Evolutionary conservation across 1,140 invertebrate species (phyloP).

Genomic region (Drosophila trapezifrons): DNA sequence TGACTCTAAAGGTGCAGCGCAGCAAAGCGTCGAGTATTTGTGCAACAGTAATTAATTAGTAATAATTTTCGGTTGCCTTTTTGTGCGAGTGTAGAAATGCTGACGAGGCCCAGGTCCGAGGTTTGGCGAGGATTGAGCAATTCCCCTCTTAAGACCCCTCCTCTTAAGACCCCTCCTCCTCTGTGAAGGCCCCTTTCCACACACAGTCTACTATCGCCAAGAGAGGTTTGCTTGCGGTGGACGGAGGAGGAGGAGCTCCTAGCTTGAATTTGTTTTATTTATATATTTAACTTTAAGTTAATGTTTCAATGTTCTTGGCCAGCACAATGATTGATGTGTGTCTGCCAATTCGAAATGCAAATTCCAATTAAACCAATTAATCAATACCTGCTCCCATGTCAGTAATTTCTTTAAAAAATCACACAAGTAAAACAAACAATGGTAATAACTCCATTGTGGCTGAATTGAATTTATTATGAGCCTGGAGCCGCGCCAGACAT

Average conservation of each 20-base stretch:
- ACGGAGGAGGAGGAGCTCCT: not conserved
- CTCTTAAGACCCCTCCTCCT: not conserved
- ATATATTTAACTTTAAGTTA: too few relatives aligned
- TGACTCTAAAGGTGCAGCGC: conserved; percentile 4
- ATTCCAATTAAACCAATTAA: not conserved
- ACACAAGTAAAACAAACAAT: not conserved
- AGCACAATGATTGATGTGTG: not conserved
- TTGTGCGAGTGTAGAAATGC: conserved; percentile 50
- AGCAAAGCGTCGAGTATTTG: conserved; percentile 32
- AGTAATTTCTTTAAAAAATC: not conserved
- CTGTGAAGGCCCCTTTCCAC: not conserved
- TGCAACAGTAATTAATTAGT: conserved; percentile 73
- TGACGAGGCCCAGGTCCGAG: conserved; percentile 27
- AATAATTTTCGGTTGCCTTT: conserved; percentile 57
- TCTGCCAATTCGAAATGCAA: not conserved
- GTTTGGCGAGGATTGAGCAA: conserved; percentile 26
- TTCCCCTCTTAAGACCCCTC: not conserved
- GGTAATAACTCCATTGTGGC: conserved; percentile 1
- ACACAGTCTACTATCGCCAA: not conserved
- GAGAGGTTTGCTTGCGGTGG: not conserved
- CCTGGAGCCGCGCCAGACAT: not conserved
- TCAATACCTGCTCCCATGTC: not conserved
- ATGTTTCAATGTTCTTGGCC: not conserved
- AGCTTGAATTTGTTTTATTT: not conserved
- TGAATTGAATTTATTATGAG: not conserved